Percentiles rank a stretch among this genome's conserved stretches.
These are phyloP conservation scores for Loris lydekkerianus DNA, from an alignment of 2,797 vertebrate species.

Conservation along the genomic window DNA sequence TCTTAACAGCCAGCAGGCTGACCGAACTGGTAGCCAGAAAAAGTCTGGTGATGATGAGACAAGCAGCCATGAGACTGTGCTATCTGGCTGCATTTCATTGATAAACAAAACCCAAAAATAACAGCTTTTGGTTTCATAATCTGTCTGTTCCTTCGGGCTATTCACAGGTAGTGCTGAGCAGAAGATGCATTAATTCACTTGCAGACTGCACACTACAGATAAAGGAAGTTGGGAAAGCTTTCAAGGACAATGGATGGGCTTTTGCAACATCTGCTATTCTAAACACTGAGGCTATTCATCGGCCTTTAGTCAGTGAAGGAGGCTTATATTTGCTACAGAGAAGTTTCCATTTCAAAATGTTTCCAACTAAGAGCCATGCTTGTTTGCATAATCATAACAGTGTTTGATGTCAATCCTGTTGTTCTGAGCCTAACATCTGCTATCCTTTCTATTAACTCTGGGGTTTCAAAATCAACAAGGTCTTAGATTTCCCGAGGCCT, in stretches of 20 bases:
- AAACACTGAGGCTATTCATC: constrained; percentile 6
- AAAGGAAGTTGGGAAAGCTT: constrained; percentile 12
- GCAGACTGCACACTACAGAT: background rate
- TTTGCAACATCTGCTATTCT: background rate
- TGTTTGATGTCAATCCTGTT: constrained; percentile 65
- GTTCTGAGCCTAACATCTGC: constrained; percentile 75
- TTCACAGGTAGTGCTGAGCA: background rate
- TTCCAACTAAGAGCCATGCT: constrained; percentile 53
- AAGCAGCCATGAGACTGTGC: constrained; percentile 51
- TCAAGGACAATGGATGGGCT: background rate
- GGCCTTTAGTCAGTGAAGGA: constrained; percentile 36
- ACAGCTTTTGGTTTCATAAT: background rate
- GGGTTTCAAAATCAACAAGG: constrained; percentile 29
- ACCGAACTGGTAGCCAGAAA: constrained; percentile 57
- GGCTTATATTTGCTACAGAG: background rate
- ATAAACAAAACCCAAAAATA: constrained; percentile 36
- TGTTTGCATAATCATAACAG: constrained; percentile 56
- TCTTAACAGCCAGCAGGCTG: background rate
- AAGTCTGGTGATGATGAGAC: constrained; percentile 51
- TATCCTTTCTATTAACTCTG: constrained; percentile 22
- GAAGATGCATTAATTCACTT: background rate
- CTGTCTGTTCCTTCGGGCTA: background rate
- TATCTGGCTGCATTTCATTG: constrained; percentile 45
- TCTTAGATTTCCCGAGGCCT: constrained; percentile 24
- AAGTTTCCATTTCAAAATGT: constrained; percentile 61